Conservation (phyloP, 30 jellyfish, hydroid and myxozoan genomes). For the Pseudorhiza aurosa region DNA sequence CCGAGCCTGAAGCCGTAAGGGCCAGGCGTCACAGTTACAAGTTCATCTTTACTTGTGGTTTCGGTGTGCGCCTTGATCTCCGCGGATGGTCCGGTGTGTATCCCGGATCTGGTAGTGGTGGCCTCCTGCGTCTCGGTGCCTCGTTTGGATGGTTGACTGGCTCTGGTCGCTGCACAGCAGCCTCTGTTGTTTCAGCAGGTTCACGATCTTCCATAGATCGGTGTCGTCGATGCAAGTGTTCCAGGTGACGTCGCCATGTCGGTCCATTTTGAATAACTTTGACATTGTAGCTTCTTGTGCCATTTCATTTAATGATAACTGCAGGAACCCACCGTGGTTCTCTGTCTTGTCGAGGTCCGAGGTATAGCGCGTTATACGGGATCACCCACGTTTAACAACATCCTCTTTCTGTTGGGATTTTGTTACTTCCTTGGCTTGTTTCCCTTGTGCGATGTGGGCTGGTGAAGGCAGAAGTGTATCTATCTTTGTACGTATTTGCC, state of each 20-base stretch:
- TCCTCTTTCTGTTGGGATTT: constrained; percentile 32
- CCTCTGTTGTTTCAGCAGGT: too few relatives aligned
- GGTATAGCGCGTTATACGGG: constrained; percentile 25
- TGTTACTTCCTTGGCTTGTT: constrained; percentile 5
- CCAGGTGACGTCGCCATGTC: constrained; percentile 36
- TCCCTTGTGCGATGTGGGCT: constrained; percentile 28
- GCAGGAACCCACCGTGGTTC: constrained; percentile 30
- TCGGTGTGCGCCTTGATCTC: too few relatives aligned
- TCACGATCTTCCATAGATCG: too few relatives aligned
- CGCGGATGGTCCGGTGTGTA: too few relatives aligned
- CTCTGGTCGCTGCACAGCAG: too few relatives aligned
- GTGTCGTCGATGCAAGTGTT: constrained; percentile 46
- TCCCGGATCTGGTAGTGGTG: too few relatives aligned
- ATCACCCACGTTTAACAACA: too few relatives aligned
- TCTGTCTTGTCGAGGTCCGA: constrained; percentile 15
- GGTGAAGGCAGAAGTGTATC: constrained; percentile 23
- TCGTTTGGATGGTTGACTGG: too few relatives aligned
- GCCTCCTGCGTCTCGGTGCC: too few relatives aligned
- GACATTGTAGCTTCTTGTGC: constrained; percentile 5
- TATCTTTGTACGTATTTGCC: constrained; percentile 20
- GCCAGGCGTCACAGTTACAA: too few relatives aligned
- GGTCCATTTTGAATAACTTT: constrained; percentile 22
- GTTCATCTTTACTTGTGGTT: too few relatives aligned
- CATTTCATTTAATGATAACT: constrained; percentile 10
- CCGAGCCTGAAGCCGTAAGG: too few relatives aligned